Conservation (phyloP, 2,797 vertebrate species). For the Microctenopoma steveboyesi region DNA sequence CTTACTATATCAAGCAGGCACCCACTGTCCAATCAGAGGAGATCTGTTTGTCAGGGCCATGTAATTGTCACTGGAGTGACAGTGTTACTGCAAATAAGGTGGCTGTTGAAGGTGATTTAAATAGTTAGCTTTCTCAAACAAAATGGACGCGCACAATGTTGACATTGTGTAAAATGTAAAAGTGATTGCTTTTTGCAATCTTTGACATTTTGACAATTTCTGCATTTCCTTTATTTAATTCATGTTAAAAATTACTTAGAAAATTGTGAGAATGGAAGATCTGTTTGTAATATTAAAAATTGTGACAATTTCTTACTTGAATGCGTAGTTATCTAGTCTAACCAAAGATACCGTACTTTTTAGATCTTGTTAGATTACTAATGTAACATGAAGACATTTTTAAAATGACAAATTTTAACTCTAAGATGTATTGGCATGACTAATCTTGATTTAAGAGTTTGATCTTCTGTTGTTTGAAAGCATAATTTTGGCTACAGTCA, state of each 20-base stretch:
- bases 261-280: slow-evolving; percentile 60
- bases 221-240: slow-evolving; percentile 57
- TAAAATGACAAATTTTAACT: slow-evolving; percentile 55
- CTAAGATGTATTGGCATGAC: slow-evolving; percentile 66
- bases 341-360: slow-evolving; percentile 44
- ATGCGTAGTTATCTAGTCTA: slow-evolving; percentile 68
- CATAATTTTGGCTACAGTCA: slow-evolving; percentile 45
- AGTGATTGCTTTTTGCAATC: slow-evolving; percentile 62
- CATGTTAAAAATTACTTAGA: slow-evolving; percentile 54
- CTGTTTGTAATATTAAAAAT: slow-evolving; percentile 45
- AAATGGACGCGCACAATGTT: slow-evolving; percentile 71
- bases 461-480: slow-evolving; percentile 53
- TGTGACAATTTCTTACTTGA: slow-evolving; percentile 57
- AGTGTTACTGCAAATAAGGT: slow-evolving; percentile 84
- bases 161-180: slow-evolving; percentile 65
- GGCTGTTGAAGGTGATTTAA: slow-evolving; percentile 89
- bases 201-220: slow-evolving; percentile 61
- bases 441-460: slow-evolving; percentile 70
- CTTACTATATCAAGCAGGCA: slow-evolving; percentile 46
- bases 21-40: slow-evolving; percentile 67
- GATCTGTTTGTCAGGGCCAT: slow-evolving; percentile 71
- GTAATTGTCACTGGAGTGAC: slow-evolving; percentile 75
- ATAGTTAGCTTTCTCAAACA: slow-evolving; percentile 81
- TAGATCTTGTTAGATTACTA: slow-evolving; percentile 60
- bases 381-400: slow-evolving; percentile 53